Base-by-base conservation (phyloP, 2,888 invertebrate genomes). In the Camptogramma bilineatum region DNA sequence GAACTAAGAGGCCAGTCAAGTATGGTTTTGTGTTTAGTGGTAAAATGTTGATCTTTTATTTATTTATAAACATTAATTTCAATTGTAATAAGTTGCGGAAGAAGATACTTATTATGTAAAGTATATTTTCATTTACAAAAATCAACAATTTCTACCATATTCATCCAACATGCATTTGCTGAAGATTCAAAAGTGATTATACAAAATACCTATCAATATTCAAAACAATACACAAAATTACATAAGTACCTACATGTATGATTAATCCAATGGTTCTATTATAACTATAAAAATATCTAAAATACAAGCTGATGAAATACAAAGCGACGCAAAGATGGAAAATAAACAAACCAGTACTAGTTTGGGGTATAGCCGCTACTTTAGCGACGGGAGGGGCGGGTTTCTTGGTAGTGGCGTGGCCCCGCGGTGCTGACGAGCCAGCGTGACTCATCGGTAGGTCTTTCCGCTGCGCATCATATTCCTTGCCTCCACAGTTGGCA, bases 401-500 rank as follows among this genome's bases (percentile, higher is more conserved):
- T 85, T 87, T 93, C 88, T 82, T 84, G 70, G 81, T 77, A 50
- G 81, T 68, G 80, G 86, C 84, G 88, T 79, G 86, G 83, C 77
- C 90, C 62, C 83, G 74, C 81, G 88, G 85, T 72, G 94, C 95
- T 56, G 94, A 92, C 67, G 93, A 90, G 72, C 96, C 95, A 76
- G 96, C 97, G 83, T 95, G 95, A 77, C 97, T 98, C 96, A 98
- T 96, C 60, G 95, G 94, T 84, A 97, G 96, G 78, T 98, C 97
- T 81, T 96, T 97, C 77, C 99, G 95, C 83, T 97, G 96, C 73
- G 95, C 97, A 93, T 99, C 98, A 92, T 99, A 99, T 73, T 98
- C 98, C 83, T 95, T 94, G 86, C 98, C 98, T 90, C 97, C 96
- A 94, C 98, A 99, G 95, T 99, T 99, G 81, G 99, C 99, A 94